Percentiles rank a stretch among this genome's conserved stretches.
Conservation (phyloP, 2,888 invertebrate species). For the Coleophora flavipennella region DNA sequence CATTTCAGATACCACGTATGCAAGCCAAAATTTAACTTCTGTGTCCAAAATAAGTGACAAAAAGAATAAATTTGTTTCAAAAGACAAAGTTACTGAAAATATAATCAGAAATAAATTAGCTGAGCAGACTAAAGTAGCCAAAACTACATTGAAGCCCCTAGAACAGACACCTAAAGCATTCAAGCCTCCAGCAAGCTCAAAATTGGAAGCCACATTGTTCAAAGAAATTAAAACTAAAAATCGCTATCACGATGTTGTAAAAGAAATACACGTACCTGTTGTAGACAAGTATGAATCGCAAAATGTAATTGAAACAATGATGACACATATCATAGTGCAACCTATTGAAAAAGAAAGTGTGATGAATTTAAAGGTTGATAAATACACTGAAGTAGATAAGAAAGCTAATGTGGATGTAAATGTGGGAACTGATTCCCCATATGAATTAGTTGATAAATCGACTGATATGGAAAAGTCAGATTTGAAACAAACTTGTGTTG, state of each 20-base stretch:
- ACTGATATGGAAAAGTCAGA: conserved; percentile 1
- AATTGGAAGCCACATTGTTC: neutral
- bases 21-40: too few relatives aligned
- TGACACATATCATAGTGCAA: neutral
- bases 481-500: neutral
- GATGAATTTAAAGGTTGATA: neutral
- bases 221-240: neutral
- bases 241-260: neutral
- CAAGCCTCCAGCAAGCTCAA: too few relatives aligned
- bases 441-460: conserved; percentile 7
- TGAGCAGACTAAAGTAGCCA: too few relatives aligned
- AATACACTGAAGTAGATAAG: conserved; percentile 2
- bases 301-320: neutral
- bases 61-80: too few relatives aligned
- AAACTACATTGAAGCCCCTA: too few relatives aligned
- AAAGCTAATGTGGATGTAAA: conserved; percentile 23
- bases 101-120: too few relatives aligned
- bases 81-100: too few relatives aligned
- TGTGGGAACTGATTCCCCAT: conserved; percentile 29
- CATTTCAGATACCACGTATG: too few relatives aligned
- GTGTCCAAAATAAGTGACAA: too few relatives aligned
- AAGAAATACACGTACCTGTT: conserved; percentile 10
- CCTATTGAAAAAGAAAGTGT: neutral
- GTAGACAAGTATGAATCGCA: neutral
- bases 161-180: too few relatives aligned